phyloP scores from a whole-genome alignment of 2,888 invertebrate species.

The Clivina fossor region DNA sequence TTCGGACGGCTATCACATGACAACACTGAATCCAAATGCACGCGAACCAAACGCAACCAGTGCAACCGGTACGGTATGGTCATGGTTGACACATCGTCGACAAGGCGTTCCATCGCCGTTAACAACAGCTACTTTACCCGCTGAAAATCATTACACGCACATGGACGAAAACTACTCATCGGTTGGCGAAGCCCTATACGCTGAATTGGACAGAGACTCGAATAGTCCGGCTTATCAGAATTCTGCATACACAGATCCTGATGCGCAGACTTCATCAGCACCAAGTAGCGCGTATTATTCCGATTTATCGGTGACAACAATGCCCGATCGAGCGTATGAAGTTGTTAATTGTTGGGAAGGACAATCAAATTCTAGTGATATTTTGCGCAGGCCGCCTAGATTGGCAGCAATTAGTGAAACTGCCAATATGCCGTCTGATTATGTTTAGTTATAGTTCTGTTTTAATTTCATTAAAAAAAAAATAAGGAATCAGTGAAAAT shows the following conservation, averaged over 20 bases:
- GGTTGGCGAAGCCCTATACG: conserved; percentile 66
- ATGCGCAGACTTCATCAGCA: conserved; percentile 62
- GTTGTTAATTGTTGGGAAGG: conserved; percentile 54
- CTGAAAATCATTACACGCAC: conserved; percentile 72
- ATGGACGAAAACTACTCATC: conserved; percentile 66
- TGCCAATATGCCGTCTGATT: conserved; percentile 61
- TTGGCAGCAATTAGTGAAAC: conserved; percentile 62
- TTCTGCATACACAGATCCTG: conserved; percentile 65
- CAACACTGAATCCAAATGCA: neutral
- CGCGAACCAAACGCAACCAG: neutral
- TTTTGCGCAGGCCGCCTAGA: conserved; percentile 52
- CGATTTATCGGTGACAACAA: conserved; percentile 63
- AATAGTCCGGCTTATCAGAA: conserved; percentile 69
- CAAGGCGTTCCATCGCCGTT: conserved; percentile 52
- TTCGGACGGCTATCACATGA: neutral
- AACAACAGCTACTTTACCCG: conserved; percentile 57
- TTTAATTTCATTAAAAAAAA: too few species aligned
- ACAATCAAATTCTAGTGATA: conserved; percentile 47
- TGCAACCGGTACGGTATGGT: conserved; percentile 49
- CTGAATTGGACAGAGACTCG: conserved; percentile 66
- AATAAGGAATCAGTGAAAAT: neutral
- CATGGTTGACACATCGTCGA: conserved; percentile 49
- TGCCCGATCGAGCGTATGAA: conserved; percentile 62
- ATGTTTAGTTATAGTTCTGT: conserved; percentile 54
- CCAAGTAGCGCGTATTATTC: conserved; percentile 77